Evolutionary conservation across 2,113 vertebrate genomes (phyloP), one percentile per base, ranked within the genome.

Genomic region (Mesocricetus auratus): DNA sequence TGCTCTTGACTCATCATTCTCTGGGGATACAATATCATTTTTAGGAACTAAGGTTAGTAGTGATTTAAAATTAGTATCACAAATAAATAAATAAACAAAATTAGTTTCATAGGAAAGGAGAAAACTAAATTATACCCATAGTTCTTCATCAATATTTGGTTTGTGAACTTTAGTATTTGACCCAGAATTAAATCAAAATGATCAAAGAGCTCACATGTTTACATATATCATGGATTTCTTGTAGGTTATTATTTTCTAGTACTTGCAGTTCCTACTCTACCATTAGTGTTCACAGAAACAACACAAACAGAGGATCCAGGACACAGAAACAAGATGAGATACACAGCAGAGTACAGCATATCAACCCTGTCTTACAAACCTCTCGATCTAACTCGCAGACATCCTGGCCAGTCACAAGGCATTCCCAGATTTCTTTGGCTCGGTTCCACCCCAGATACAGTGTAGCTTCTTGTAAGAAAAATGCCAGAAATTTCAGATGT

Each of bases 381-480:
- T 99, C 99, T 97, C 99, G 98, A 97, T 99, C 99, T 83, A 99
- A 98, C 91, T 99, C 99, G 96, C 99, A 99, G 78, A 99, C 99
- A 94, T 99, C 99, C 22, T 99, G 99, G 93, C 99, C 99, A 2
- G 99, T 99, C 85, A 99, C 99, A 92, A 99, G 99, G 97, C 99
- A 99, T 97, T 99, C 99, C 99, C 99, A 99, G 94, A 99, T 99
- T 98, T 99, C 99, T 96, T 99, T 99, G 98, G 99, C 99, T 95
- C 99, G 98, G 98, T 99, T 99, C 99, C 99, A 99, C 90, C 99
- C 99, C 96, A 99, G 99, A 98, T 99, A 99, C 36, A 99, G 98
- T 86, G 99, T 99, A 96, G 99, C 99, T 98, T 99, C 99, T 99
- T 99, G 99, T 88, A 99, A 99, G 98, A 99, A 99, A 99, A 99